A percentile compares a stretch with the other conserved stretches of the same genome.
Conservation (phyloP, 2,797 vertebrate genomes). For the Periparus ater region DNA sequence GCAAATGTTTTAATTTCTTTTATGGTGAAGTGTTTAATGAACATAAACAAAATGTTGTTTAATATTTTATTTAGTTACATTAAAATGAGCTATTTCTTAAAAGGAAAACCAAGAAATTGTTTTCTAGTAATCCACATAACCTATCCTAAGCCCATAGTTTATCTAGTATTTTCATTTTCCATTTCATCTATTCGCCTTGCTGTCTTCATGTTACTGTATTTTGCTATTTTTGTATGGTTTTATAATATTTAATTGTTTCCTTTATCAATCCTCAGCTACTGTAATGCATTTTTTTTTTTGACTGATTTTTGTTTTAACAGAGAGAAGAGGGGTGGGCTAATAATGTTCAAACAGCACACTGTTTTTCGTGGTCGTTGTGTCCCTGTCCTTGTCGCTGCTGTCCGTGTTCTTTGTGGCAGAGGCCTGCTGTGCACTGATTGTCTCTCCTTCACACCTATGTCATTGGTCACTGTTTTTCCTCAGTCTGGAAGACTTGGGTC, state of each 20-base stretch:
- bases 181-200: background rate
- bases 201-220: background rate
- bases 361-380: background rate
- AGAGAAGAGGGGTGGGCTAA: background rate
- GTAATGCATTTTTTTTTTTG: background rate
- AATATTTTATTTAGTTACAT: background rate
- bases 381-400: background rate
- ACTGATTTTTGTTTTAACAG: background rate
- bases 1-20: slow-evolving; percentile 46
- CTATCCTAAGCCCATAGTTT: background rate
- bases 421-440: background rate
- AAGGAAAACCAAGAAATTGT: background rate
- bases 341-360: background rate
- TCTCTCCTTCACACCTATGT: background rate
- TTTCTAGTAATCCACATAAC: background rate
- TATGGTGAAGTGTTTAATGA: slow-evolving; percentile 24
- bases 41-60: background rate
- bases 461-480: background rate
- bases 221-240: background rate
- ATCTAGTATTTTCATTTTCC: background rate
- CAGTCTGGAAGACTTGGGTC: background rate
- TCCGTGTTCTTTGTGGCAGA: background rate
- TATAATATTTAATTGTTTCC: background rate
- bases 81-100: slow-evolving; percentile 27
- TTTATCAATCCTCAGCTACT: background rate